These are phyloP conservation scores for human (Homo sapiens) DNA, from an alignment of 2,113 vertebrate species.

Conservation along the genomic window DNA sequence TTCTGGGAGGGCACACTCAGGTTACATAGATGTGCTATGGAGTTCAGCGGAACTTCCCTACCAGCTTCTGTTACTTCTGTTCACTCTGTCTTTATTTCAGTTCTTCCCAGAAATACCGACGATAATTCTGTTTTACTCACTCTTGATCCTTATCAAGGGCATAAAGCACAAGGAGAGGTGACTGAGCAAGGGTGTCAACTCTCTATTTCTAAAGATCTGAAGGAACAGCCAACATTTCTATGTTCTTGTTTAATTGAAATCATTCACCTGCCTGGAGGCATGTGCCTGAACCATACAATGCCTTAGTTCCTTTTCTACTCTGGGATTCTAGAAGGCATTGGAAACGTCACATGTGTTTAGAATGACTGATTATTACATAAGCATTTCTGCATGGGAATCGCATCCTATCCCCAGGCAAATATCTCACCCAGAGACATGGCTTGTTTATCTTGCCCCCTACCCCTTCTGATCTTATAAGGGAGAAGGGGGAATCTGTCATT, in stretches of 20 bases:
- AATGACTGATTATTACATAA: background rate
- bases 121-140: background rate
- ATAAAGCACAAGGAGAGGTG: background rate
- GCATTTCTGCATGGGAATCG: conserved; percentile 37
- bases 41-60: background rate
- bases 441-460: background rate
- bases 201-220: background rate
- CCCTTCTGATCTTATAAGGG: background rate
- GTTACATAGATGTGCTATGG: background rate
- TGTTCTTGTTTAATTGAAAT: conserved; percentile 32
- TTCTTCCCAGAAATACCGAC: background rate
- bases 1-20: background rate
- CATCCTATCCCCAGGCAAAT: background rate
- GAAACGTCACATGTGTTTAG: conserved; percentile 29
- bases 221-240: background rate
- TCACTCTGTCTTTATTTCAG: background rate
- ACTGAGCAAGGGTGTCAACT: background rate
- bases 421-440: background rate
- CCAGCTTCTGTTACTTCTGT: background rate
- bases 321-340: conserved; percentile 4
- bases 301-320: background rate
- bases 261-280: background rate
- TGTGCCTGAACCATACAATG: background rate
- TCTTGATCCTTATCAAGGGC: background rate
- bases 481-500: background rate